A percentile compares a stretch with the other conserved stretches of the same genome.
These are phyloP conservation scores for Drosophila azteca DNA, from an alignment of 1,140 invertebrate genomes.

Conservation along the genomic window DNA sequence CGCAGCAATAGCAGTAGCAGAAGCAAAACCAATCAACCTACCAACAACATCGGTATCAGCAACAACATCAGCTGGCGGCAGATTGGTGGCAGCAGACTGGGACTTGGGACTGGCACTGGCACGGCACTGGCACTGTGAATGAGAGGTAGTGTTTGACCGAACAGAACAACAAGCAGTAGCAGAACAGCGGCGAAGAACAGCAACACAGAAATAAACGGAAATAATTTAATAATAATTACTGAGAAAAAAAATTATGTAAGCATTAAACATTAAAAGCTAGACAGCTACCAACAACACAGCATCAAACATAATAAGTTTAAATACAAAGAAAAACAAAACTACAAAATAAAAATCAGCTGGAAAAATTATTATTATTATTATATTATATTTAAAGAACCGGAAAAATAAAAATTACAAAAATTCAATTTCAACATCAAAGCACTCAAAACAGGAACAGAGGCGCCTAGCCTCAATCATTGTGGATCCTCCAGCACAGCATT, in stretches of 20 bases:
- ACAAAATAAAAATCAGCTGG: constrained; percentile 80
- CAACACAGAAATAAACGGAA: constrained; percentile 63
- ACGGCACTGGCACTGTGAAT: constrained; percentile 15
- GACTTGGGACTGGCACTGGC: too few species aligned
- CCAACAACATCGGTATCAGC: constrained; percentile 5
- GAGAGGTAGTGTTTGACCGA: constrained; percentile 49
- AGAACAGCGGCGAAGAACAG: constrained; percentile 31
- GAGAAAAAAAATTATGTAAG: constrained; percentile 76
- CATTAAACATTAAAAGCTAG: constrained; percentile 80
- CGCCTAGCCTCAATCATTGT: background rate
- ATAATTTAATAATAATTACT: constrained; percentile 82
- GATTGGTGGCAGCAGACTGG: constrained; percentile 42
- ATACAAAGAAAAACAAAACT: constrained; percentile 75
- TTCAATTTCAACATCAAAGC: constrained; percentile 57
- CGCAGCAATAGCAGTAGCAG: constrained; percentile 31
- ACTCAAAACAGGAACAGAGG: constrained; percentile 24
- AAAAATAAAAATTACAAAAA: constrained; percentile 81
- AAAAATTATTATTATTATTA: constrained; percentile 82
- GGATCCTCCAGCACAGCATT: too few species aligned
- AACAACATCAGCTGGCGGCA: constrained; percentile 56
- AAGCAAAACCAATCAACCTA: constrained; percentile 30
- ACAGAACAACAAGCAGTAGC: constrained; percentile 18
- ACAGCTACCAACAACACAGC: constrained; percentile 78
- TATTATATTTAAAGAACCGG: constrained; percentile 81
- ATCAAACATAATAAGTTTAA: constrained; percentile 81